Base-by-base conservation (phyloP, 2,888 invertebrate genomes). In the Sicus ferrugineus region DNA sequence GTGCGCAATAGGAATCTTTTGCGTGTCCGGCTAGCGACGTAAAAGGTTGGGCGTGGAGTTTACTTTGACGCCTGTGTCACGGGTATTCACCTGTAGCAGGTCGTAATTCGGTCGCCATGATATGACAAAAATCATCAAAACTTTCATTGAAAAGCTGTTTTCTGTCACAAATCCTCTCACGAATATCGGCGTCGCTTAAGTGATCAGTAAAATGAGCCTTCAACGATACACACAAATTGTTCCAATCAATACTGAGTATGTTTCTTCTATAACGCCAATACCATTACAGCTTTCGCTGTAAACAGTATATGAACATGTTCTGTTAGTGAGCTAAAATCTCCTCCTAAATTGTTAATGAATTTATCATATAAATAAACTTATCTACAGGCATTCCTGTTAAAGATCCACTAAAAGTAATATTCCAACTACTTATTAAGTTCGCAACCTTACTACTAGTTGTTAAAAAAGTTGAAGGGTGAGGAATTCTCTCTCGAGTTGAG, bases 291-390 rank as follows among this genome's bases (percentile, higher is more conserved):
- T 50, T 34, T 63, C 1, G 56, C 69, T n/a, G 50, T 1, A 63
- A 69, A 70, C 3, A 72, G 62, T 54, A 70, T 65, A 48, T n/a
- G n/a, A n/a, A n/a, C n/a, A n/a, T n/a, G n/a, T n/a, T n/a, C n/a
- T n/a, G n/a, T n/a, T n/a, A n/a, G n/a, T n/a, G n/a, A n/a, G n/a
- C n/a, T 7, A 61, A 34, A 23, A 70, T 69, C 48, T 56, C 69
- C 59, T 21, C 58, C 73, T 62, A 73, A 23, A 42, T 70, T 1
- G 68, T 70, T 3, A 73, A 42, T 4, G 67, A 59, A 3, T 58
- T 68, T 21, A 73, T 61, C 11, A 69, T 65, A 28, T 70, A 73
- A 3, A 71, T 65, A 59, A 72, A 72, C 26, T 73, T 64, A 48
- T 71, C 73, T 16, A 69, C n/a, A n/a, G n/a, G n/a, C n/a, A n/a